A percentile compares a stretch with the other conserved stretches of the same genome.
Evolutionary conservation across 2,888 invertebrate species (phyloP).

Genomic region (Hypsopygia costalis): DNA sequence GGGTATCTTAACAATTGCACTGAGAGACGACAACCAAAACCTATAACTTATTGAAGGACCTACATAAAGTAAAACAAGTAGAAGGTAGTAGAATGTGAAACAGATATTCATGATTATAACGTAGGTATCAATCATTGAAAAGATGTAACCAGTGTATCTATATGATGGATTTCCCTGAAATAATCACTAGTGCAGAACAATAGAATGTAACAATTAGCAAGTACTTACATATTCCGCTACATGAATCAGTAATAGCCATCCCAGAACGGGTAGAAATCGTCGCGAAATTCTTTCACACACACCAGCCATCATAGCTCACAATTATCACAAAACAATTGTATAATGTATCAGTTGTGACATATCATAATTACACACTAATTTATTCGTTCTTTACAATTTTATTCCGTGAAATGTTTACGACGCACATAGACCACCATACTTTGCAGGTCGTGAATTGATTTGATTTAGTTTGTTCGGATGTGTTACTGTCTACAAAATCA

Average conservation of each 20-base stretch:
- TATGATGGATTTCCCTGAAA: conserved; percentile 1
- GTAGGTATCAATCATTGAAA: too few species aligned
- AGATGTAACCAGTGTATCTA: not conserved
- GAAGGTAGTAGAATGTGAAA: too few species aligned
- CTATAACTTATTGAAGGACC: too few species aligned
- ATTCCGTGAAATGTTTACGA: conserved; percentile 15
- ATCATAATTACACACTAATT: conserved; percentile 35
- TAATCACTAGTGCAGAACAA: conserved; percentile 35
- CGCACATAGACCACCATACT: conserved; percentile 22
- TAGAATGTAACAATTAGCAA: conserved; percentile 28
- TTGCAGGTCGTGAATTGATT: conserved; percentile 14
- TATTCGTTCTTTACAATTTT: conserved; percentile 4
- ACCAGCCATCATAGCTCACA: conserved; percentile 40
- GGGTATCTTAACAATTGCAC: too few species aligned
- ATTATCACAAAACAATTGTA: conserved; percentile 26
- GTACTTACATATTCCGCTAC: conserved; percentile 50
- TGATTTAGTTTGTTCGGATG: not conserved
- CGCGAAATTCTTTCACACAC: conserved; percentile 29
- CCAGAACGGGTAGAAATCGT: conserved; percentile 39
- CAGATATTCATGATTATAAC: too few species aligned
- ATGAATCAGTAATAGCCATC: conserved; percentile 40
- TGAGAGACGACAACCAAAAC: too few species aligned
- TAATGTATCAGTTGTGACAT: conserved; percentile 34
- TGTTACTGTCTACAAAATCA: too few species aligned
- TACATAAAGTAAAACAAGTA: too few species aligned